These are phyloP conservation scores for Galaxea fascicularis DNA, from an alignment of 92 coral and sea anemone genomes.

Conservation along the genomic window DNA sequence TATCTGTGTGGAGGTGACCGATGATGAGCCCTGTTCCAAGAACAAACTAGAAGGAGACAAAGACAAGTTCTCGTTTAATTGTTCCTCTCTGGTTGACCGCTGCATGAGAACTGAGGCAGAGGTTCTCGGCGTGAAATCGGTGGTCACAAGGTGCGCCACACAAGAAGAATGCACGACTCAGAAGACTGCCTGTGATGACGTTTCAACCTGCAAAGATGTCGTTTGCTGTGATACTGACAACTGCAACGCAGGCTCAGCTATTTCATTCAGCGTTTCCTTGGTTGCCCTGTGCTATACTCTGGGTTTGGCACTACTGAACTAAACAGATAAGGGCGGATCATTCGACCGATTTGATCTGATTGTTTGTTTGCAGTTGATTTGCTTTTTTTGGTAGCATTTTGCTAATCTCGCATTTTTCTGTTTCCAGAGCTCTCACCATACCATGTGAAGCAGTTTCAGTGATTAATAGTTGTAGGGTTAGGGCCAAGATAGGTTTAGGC, in stretches of 20 bases:
- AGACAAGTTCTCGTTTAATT: background rate
- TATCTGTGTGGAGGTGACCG: background rate
- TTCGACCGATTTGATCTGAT: background rate
- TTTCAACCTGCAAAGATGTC: background rate
- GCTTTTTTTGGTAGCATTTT: no score
- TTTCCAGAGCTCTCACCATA: no score
- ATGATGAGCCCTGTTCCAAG: background rate
- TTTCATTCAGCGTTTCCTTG: background rate
- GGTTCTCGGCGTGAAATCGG: background rate
- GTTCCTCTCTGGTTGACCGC: background rate
- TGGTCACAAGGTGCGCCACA: background rate
- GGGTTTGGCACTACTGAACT: background rate
- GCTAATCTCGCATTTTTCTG: no score
- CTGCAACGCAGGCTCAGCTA: slow-evolving; percentile 10
- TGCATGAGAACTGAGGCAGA: background rate
- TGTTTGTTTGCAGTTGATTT: no score
- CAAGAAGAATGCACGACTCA: background rate
- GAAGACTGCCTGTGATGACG: background rate
- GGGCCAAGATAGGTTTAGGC: no score
- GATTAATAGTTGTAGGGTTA: no score
- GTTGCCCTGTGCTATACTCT: background rate
- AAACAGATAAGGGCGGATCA: background rate
- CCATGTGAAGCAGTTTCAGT: no score
- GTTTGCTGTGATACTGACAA: background rate
- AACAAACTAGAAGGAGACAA: background rate